These are phyloP conservation scores for Zhengitettix transpicula DNA, from an alignment of 2,888 invertebrate genomes.

Conservation along the genomic window DNA sequence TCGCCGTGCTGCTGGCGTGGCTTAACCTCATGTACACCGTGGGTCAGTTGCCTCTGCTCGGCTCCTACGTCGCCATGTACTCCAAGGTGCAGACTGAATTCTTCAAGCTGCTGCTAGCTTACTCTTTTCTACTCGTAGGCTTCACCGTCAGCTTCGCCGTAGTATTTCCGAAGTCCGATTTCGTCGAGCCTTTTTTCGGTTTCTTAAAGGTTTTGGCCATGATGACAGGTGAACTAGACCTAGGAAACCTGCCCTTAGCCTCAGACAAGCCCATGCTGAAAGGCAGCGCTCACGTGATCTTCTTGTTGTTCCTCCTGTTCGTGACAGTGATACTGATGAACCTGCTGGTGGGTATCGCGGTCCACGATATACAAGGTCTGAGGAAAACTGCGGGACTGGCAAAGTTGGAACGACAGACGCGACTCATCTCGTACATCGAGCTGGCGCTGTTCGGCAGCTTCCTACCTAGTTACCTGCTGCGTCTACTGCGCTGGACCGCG, in stretches of 20 bases:
- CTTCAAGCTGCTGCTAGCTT: conserved; percentile 69
- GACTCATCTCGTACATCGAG: conserved; percentile 74
- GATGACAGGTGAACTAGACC: conserved; percentile 76
- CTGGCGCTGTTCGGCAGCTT: conserved; percentile 64
- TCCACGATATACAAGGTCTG: conserved; percentile 72
- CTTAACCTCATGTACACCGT: conserved; percentile 79
- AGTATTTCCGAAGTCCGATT: conserved; percentile 62
- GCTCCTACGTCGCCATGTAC: conserved; percentile 82
- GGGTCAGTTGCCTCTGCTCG: conserved; percentile 73
- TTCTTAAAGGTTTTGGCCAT: conserved; percentile 71
- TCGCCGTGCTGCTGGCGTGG: conserved; percentile 74
- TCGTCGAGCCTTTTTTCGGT: conserved; percentile 70
- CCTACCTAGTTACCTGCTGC: conserved; percentile 54
- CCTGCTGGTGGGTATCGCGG: conserved; percentile 69
- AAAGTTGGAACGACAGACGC: conserved; percentile 68
- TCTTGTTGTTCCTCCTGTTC: conserved; percentile 62
- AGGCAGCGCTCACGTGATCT: conserved; percentile 67
- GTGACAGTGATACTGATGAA: conserved; percentile 79
- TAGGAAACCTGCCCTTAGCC: conserved; percentile 31
- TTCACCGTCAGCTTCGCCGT: conserved; percentile 80
- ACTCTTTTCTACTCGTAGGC: conserved; percentile 67
- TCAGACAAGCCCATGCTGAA: conserved; percentile 36
- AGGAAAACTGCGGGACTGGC: conserved; percentile 73
- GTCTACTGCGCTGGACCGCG: conserved; percentile 59
- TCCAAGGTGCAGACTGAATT: conserved; percentile 77